phyloP scores from a whole-genome alignment of 1,140 invertebrate genomes.

The Sarcophaga peregrina region DNA sequence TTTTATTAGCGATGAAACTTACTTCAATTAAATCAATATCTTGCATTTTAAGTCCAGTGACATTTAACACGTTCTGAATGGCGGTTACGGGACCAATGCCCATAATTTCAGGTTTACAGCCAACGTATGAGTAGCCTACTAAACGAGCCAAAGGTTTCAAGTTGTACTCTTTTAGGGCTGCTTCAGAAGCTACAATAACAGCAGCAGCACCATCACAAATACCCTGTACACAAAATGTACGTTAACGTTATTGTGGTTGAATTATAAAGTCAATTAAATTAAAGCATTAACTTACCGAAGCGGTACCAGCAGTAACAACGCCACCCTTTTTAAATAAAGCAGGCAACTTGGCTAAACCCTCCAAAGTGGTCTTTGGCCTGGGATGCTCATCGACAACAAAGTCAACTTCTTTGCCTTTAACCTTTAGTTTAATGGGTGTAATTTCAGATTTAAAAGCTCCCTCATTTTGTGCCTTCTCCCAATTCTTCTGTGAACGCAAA shows the following conservation, averaged over 20 bases:
- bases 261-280: background rate
- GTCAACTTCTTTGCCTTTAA: conserved; percentile 82
- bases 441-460: conserved; percentile 93
- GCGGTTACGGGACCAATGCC: conserved; percentile 94
- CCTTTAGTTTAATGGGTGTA: conserved; percentile 84
- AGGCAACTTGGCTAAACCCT: conserved; percentile 84
- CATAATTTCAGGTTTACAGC: conserved; percentile 88
- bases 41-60: conserved; percentile 79
- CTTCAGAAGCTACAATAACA: conserved; percentile 90
- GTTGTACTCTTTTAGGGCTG: conserved; percentile 83
- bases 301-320: conserved; percentile 93
- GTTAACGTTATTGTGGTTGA: background rate
- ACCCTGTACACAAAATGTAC: conserved; percentile 72
- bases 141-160: conserved; percentile 83
- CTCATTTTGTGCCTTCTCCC: conserved; percentile 86
- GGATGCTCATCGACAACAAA: conserved; percentile 96
- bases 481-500: conserved; percentile 83
- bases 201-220: conserved; percentile 96
- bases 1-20: conserved; percentile 47
- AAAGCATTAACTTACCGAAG: conserved; percentile 78
- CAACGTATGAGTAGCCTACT: conserved; percentile 80
- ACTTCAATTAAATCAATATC: conserved; percentile 96
- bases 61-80: conserved; percentile 82
- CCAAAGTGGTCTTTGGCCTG: conserved; percentile 84
- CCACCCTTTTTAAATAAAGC: conserved; percentile 97